A percentile compares a stretch with the other conserved stretches of the same genome.
These are phyloP conservation scores for Oxyura jamaicensis DNA, from an alignment of 2,113 vertebrate species.

Conservation along the genomic window DNA sequence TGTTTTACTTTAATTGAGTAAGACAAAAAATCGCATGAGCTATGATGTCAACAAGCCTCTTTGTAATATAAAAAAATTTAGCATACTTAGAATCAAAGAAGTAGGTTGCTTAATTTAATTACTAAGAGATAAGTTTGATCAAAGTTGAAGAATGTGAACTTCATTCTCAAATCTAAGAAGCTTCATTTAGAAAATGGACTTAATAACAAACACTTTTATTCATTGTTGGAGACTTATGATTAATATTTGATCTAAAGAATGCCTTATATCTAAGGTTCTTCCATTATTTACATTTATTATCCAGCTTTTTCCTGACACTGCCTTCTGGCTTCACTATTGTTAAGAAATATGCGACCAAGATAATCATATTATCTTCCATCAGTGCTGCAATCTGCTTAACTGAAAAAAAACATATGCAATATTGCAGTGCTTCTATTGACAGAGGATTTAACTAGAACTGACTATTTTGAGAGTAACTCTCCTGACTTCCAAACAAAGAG, in stretches of 20 bases:
- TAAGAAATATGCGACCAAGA: conserved; percentile 24
- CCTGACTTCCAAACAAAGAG: neutral
- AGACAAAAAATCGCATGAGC: conserved; percentile 38
- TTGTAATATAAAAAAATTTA: conserved; percentile 38
- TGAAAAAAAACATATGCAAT: neutral
- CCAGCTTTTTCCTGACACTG: conserved; percentile 4
- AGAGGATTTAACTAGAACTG: conserved; percentile 9
- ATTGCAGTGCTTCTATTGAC: neutral
- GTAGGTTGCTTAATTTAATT: conserved; percentile 62
- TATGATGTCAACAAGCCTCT: conserved; percentile 32
- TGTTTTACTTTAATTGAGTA: conserved; percentile 41
- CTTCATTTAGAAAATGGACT: conserved; percentile 58
- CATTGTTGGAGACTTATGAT: conserved; percentile 30
- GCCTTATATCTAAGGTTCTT: conserved; percentile 27
- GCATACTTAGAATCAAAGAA: conserved; percentile 50
- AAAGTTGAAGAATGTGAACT: conserved; percentile 34
- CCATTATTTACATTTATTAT: conserved; percentile 47
- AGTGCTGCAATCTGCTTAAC: conserved; percentile 22
- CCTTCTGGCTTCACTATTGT: neutral
- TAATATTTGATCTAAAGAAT: conserved; percentile 61
- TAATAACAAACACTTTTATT: conserved; percentile 53
- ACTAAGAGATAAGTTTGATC: conserved; percentile 40
- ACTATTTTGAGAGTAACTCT: neutral
- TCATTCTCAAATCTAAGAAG: conserved; percentile 1
- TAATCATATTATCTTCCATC: conserved; percentile 35